Conservation (phyloP, 2,113 vertebrate genomes). For the Pseudopipra pipra region DNA sequence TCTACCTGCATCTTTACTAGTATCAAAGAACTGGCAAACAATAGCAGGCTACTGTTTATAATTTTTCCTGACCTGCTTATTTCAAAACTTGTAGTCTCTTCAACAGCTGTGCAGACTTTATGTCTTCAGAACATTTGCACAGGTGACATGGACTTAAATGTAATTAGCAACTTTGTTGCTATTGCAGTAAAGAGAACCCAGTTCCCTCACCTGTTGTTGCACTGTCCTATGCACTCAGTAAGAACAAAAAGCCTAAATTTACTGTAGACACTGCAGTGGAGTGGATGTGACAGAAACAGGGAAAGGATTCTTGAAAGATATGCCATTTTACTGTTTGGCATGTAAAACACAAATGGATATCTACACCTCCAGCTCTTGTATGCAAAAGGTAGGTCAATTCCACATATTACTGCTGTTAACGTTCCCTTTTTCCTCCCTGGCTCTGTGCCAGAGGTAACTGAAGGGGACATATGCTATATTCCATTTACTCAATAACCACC, state of each 20-base stretch:
- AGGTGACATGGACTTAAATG: background rate
- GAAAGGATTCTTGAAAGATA: background rate
- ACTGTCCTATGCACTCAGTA: background rate
- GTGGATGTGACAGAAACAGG: background rate
- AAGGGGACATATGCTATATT: background rate
- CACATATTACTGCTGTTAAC: background rate
- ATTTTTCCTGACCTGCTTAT: background rate
- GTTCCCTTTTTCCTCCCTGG: background rate
- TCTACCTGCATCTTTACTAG: background rate
- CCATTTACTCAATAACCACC: background rate
- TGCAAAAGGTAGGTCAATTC: background rate
- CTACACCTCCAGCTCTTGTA: background rate
- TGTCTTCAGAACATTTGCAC: background rate
- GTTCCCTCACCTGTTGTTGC: background rate
- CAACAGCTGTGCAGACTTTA: background rate
- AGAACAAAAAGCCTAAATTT: background rate
- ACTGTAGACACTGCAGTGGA: background rate
- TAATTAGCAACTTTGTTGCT: background rate
- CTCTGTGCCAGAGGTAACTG: background rate
- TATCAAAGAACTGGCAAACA: background rate
- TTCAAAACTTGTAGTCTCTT: background rate
- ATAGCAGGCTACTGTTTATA: background rate
- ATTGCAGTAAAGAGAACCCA: background rate
- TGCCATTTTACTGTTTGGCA: rapidly evolving
- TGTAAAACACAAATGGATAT: background rate